Evolutionary conservation across 2,888 invertebrate genomes (phyloP), one percentile per base, ranked within the genome.

Genomic region (Pandemis heparana): DNA sequence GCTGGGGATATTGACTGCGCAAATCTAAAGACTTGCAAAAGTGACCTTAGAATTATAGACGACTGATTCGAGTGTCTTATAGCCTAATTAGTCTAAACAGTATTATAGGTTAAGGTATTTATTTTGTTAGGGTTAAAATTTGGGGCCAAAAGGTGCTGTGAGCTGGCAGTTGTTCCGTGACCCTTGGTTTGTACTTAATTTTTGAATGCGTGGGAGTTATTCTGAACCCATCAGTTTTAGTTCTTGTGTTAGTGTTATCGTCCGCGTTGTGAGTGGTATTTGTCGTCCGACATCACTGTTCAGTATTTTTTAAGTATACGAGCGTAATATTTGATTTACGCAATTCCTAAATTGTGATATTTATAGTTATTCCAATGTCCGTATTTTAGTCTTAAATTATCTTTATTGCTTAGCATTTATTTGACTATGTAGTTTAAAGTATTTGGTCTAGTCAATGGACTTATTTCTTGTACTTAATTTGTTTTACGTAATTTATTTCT

Each of bases 291-390:
- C 86, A 86, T 86, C 83, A 77, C 83, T 80, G 75, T 81, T 83
- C 88, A 89, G 88, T 91, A 89, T 89, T 87, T 80, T 16, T 74
- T 77, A 78, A 80, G 78, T 78, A 75, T 81, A 79, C 23, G 73
- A 72, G 88, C 91, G 91, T 86, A 81, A 82, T 79, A 77, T 32
- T 9, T 61, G 66, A 80, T 80, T 82, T 86, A 79, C 92, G 92
- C 88, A 83, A 92, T 93, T 94, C 94, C 94, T 93, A 91, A 89
- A 89, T 89, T 94, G 93, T 94, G 93, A 94, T 94, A 92, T 74
- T 69, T 65, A 53, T 87, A 88, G 85, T 84, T 87, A 88, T 89
- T 91, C 87, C 86, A 89, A 85, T 86, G 86, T 83, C 82, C 83
- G 78, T 88, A 83, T 81, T 78, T 79, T 79, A 82, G 79, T 77